Evolutionary conservation across 2,888 invertebrate species (phyloP).

Genomic region (Celastrina argiolus): DNA sequence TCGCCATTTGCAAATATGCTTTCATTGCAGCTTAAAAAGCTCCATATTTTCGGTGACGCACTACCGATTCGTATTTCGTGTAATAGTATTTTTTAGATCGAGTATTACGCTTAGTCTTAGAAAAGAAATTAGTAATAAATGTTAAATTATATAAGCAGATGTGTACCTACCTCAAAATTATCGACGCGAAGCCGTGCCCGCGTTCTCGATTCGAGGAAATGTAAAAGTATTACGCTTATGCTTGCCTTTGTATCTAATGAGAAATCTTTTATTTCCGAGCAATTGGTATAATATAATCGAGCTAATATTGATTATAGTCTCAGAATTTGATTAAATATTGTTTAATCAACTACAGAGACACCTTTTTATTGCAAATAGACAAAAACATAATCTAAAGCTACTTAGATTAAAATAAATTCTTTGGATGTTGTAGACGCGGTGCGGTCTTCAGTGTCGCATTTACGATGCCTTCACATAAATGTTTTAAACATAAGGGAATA

Average conservation of each 20-base stretch:
- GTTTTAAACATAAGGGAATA: constrained; percentile 27
- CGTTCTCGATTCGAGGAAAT: constrained; percentile 23
- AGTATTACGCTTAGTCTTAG: constrained; percentile 20
- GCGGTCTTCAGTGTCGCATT: constrained; percentile 16
- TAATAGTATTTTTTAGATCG: constrained; percentile 20
- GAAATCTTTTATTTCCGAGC: neutral
- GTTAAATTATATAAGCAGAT: constrained; percentile 21
- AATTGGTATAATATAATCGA: neutral
- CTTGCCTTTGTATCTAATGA: neutral
- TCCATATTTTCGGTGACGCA: neutral
- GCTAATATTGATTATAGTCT: no score
- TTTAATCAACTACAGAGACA: neutral
- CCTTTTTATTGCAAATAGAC: no score
- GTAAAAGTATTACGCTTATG: neutral
- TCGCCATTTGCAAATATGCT: neutral
- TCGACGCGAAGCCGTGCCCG: constrained; percentile 23
- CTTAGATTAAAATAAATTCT: neutral
- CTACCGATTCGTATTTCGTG: constrained; percentile 21
- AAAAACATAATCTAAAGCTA: no score
- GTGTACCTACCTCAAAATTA: constrained; percentile 38
- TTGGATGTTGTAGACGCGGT: neutral
- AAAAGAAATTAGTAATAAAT: constrained; percentile 19
- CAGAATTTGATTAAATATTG: constrained; percentile 6
- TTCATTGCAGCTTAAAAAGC: neutral
- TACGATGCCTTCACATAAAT: constrained; percentile 26